These are phyloP conservation scores for Parochlus steinenii DNA, from an alignment of 2,888 invertebrate species.

Conservation along the genomic window DNA sequence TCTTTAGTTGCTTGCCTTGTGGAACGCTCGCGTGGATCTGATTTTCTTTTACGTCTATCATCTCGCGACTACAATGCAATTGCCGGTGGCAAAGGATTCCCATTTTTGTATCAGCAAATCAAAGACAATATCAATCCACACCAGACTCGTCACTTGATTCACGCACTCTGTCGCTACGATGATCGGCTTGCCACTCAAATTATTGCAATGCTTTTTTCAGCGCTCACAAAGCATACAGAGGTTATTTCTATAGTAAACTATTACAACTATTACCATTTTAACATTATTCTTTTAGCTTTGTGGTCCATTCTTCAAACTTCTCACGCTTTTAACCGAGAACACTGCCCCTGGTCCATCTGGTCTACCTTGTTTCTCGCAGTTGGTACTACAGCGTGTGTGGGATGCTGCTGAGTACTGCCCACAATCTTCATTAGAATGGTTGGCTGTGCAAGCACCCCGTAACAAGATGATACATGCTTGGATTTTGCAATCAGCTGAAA, in stretches of 20 bases:
- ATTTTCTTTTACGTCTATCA: slow-evolving; percentile 54
- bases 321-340: slow-evolving; percentile 78
- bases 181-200: slow-evolving; percentile 77
- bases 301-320: slow-evolving; percentile 81
- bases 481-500: slow-evolving; percentile 82
- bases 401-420: slow-evolving; percentile 81
- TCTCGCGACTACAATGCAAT: slow-evolving; percentile 67
- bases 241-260: slow-evolving; percentile 29
- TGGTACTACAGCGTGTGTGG: slow-evolving; percentile 77
- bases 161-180: slow-evolving; percentile 82
- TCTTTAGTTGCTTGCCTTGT: slow-evolving; percentile 75
- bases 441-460: slow-evolving; percentile 66
- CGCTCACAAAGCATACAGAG: slow-evolving; percentile 81
- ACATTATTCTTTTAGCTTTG: slow-evolving; percentile 39
- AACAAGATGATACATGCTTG: slow-evolving; percentile 83
- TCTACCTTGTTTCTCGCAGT: slow-evolving; percentile 78
- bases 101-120: slow-evolving; percentile 87
- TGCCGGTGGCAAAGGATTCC: slow-evolving; percentile 81
- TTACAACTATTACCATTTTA: slow-evolving; percentile 5
- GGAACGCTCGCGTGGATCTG: slow-evolving; percentile 69
- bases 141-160: slow-evolving; percentile 81
- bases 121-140: slow-evolving; percentile 83
- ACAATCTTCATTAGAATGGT: slow-evolving; percentile 84
- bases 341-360: slow-evolving; percentile 59
- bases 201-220: slow-evolving; percentile 77